Evolutionary conservation across 2,888 invertebrate genomes (phyloP).

Genomic region (Leptinotarsa juncta): DNA sequence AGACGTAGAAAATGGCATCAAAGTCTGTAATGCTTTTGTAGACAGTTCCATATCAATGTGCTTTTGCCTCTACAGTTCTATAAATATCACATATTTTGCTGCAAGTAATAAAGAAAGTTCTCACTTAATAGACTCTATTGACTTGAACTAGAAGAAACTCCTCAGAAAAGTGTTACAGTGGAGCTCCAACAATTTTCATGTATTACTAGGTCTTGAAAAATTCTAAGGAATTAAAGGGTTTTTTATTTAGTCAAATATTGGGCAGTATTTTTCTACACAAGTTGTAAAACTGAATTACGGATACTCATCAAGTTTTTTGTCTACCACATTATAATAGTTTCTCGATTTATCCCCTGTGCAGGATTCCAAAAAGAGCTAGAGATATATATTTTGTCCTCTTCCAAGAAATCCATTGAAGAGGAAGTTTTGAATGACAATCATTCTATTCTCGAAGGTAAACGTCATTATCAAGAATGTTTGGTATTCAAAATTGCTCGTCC

Average conservation of each 20-base stretch:
- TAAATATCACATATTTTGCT: no score
- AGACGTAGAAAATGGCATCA: no score
- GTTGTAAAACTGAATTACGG: not conserved
- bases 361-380: not conserved
- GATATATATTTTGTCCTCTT: constrained; percentile 2
- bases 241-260: not conserved
- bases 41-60: no score
- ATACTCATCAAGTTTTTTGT: not conserved
- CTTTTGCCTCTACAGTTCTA: no score
- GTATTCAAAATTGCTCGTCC: not conserved
- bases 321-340: not conserved
- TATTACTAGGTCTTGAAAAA: no score
- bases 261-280: not conserved
- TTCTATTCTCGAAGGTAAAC: not conserved
- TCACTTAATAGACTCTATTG: no score
- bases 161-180: no score
- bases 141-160: no score
- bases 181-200: no score
- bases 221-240: no score
- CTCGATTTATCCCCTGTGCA: not conserved
- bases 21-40: no score
- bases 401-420: not conserved
- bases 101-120: no score
- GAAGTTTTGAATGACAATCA: not conserved
- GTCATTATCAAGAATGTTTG: not conserved